phyloP scores from a whole-genome alignment of 1,140 invertebrate species.

The Polypedilum pembai region DNA sequence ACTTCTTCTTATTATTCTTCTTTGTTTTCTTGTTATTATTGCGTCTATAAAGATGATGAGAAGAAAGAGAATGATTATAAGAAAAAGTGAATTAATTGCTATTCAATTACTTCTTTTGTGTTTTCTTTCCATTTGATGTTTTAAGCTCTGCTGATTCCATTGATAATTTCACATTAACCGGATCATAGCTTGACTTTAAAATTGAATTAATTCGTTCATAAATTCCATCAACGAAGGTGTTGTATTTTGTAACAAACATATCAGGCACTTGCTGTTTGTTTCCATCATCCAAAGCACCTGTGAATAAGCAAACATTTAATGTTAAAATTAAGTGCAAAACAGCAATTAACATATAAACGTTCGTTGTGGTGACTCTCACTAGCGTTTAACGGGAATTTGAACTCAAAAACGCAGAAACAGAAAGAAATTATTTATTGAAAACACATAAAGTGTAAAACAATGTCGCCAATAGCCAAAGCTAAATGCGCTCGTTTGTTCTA shows the following conservation, averaged over 20 bases:
- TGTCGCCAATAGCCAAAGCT: background rate
- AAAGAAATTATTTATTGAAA: constrained; percentile 2
- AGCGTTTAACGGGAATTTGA: constrained; percentile 22
- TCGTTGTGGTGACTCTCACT: constrained; percentile 10
- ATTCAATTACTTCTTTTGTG: constrained; percentile 45
- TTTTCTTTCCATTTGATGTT: constrained; percentile 45
- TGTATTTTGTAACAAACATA: constrained; percentile 68
- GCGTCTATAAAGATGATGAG: background rate
- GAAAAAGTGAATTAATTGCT: constrained; percentile 28
- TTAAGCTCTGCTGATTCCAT: constrained; percentile 49
- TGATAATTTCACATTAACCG: constrained; percentile 69
- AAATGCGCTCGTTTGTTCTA: background rate
- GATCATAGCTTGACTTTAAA: constrained; percentile 66
- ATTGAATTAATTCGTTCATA: constrained; percentile 70
- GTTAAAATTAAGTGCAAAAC: constrained; percentile 21
- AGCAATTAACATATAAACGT: constrained; percentile 13
- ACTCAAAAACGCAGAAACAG: constrained; percentile 11
- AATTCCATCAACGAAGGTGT: constrained; percentile 73
- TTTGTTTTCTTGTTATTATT: constrained; percentile 29
- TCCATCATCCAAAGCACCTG: constrained; percentile 22
- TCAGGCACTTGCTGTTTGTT: constrained; percentile 46
- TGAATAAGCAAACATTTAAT: background rate
- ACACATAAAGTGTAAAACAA: background rate
- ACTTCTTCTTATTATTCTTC: constrained; percentile 35
- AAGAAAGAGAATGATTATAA: constrained; percentile 18